Percentiles rank a stretch among this genome's conserved stretches.
These are phyloP conservation scores for Saccostrea glomerata DNA, from an alignment of 1,140 invertebrate species.

Conservation along the genomic window DNA sequence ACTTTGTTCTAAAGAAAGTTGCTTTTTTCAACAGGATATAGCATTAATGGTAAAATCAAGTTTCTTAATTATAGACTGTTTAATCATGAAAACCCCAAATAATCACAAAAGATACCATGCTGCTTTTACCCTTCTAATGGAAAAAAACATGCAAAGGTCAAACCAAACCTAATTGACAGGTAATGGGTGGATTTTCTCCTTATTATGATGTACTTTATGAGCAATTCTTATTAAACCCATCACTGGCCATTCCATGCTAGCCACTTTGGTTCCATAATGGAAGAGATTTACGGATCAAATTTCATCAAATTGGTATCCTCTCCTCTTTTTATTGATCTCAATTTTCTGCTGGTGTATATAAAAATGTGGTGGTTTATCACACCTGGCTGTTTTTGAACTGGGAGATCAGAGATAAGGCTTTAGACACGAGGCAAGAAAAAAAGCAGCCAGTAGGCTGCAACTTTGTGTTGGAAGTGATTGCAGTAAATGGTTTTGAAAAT, in stretches of 20 bases:
- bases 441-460: neutral
- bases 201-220: too few species aligned
- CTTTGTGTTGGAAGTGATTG: neutral
- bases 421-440: neutral
- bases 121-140: neutral
- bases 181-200: too few species aligned
- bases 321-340: neutral
- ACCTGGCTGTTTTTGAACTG: neutral
- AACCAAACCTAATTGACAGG: neutral
- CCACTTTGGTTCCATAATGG: too few species aligned
- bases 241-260: too few species aligned
- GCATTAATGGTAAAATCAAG: too few species aligned
- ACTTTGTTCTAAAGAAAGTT: too few species aligned
- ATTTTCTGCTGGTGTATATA: neutral
- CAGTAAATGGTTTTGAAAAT: neutral
- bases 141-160: neutral
- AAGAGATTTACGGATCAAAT: too few species aligned
- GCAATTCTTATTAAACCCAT: too few species aligned
- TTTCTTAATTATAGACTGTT: too few species aligned
- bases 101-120: neutral
- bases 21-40: too few species aligned
- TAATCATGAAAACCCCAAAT: neutral
- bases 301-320: too few species aligned
- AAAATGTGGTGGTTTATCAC: neutral
- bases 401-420: neutral